Evolutionary conservation across 2,113 vertebrate species (phyloP), one percentile per base, ranked within the genome.

Genomic region (Camelus bactrianus): DNA sequence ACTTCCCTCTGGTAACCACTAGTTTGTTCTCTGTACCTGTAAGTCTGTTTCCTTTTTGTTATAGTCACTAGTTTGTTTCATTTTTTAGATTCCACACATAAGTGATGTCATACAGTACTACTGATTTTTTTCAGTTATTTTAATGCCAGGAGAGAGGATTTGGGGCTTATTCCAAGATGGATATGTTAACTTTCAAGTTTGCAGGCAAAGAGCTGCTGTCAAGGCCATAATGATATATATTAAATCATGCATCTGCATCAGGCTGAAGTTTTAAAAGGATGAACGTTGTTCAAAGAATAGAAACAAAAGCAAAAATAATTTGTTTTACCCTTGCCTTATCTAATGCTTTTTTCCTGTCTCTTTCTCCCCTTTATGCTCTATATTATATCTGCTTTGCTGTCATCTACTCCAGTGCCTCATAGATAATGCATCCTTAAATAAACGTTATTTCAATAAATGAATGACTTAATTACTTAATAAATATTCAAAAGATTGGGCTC

Each of bases 111-210:
- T 76, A 32, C 73, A 52, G 30, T 76, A 76, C 15, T 35, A 58
- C 13, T 24, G 28, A 73, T 24, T 42, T 70, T 46, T 72, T 87
- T 16, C 15, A n/a, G 50, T 80, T 56, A 62, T 86, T 86, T 95
- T 60, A 3, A 46, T 86, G 19, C 48, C 28, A 58, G 5, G 8
- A 50, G 6, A 62, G 7, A 69, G 32, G 8, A 62, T 32, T 72
- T 65, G 48, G 6, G 10, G 4, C 10, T 46, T 42, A 28, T n/a
- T 48, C 0, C 1, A 28, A 38, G 42, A 65, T 38, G 17, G 62
- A 30, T 70, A 52, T 19, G 9, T 50, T 32, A n/a, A n/a, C 10
- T 81, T 65, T 28, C 30, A 56, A 52, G 24, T 77, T n/a, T 85
- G 24, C 15, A 30, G 8, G 6, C 2, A 58, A 58, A 58, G 14